Percentiles rank a stretch among this genome's conserved stretches.
Conservation (phyloP, 1,140 invertebrate species). For the Rhyzopertha dominica region DNA sequence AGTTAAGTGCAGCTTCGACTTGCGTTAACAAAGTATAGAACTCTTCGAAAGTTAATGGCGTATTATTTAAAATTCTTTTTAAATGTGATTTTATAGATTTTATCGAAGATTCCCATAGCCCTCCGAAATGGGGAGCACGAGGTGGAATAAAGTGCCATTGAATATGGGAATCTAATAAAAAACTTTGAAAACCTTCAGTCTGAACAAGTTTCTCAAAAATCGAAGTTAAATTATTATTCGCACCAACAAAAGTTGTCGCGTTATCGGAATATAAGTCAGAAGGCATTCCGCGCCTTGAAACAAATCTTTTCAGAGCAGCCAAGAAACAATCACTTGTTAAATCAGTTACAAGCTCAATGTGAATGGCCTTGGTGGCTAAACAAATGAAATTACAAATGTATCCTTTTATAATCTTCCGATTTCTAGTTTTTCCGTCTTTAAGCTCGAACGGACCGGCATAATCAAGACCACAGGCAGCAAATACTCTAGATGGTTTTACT, state of each 20-base stretch:
- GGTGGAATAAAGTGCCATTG: no score
- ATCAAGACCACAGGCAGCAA: slow-evolving; percentile 35
- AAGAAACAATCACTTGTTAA: slow-evolving; percentile 40
- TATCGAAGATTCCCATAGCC: no score
- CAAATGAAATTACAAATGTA: slow-evolving; percentile 41
- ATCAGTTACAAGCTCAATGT: slow-evolving; percentile 30
- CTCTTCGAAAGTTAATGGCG: no score
- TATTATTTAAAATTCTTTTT: no score
- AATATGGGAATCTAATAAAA: no score
- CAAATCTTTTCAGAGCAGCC: slow-evolving; percentile 37
- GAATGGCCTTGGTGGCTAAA: slow-evolving; percentile 31
- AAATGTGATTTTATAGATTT: no score
- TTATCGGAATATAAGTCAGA: slow-evolving; percentile 1
- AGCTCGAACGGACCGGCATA: slow-evolving; percentile 27
- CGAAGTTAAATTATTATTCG: slow-evolving; percentile 9
- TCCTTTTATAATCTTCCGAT: slow-evolving; percentile 27
- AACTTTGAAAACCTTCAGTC: no score
- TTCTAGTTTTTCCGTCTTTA: slow-evolving; percentile 19
- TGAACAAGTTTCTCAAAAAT: no score
- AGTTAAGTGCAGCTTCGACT: slow-evolving; percentile 7
- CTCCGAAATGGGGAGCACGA: no score
- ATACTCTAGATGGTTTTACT: no score
- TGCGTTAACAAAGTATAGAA: slow-evolving; percentile 5
- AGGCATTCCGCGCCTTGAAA: slow-evolving; percentile 21
- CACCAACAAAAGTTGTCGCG: slow-evolving; percentile 3